phyloP scores from a whole-genome alignment of 2,113 vertebrate species.

The Acrocephalus kingi region DNA sequence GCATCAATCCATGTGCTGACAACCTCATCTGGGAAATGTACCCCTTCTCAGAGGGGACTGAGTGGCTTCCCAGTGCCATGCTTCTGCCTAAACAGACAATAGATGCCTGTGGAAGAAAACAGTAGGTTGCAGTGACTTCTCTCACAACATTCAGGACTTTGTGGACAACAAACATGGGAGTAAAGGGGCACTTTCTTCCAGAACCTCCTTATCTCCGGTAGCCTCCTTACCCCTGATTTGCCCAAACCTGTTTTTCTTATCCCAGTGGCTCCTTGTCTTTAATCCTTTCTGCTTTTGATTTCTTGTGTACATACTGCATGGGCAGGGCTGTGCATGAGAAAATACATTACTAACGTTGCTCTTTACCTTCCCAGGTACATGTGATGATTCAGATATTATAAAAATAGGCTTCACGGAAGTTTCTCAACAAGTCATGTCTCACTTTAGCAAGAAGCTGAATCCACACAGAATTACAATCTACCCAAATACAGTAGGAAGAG shows the following conservation, averaged over 20 bases:
- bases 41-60: neutral
- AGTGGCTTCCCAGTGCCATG: neutral
- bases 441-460: neutral
- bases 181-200: neutral
- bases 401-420: neutral
- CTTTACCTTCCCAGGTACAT: neutral
- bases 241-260: slow-evolving; percentile 5
- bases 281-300: slow-evolving; percentile 30
- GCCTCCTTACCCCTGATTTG: neutral
- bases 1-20: neutral
- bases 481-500: neutral
- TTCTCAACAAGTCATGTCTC: neutral
- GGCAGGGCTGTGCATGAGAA: slow-evolving; percentile 20
- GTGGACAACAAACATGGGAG: neutral
- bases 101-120: neutral
- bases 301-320: neutral
- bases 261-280: neutral
- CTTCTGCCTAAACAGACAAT: neutral
- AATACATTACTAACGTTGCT: neutral
- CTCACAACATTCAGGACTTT: neutral
- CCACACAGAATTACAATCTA: neutral
- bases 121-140: neutral
- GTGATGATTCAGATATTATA: neutral
- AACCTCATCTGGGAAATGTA: neutral
- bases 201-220: neutral